A percentile compares a stretch with the other conserved stretches of the same genome.
These are phyloP conservation scores for Pectinophora gossypiella DNA, from an alignment of 1,140 invertebrate genomes.

Conservation along the genomic window DNA sequence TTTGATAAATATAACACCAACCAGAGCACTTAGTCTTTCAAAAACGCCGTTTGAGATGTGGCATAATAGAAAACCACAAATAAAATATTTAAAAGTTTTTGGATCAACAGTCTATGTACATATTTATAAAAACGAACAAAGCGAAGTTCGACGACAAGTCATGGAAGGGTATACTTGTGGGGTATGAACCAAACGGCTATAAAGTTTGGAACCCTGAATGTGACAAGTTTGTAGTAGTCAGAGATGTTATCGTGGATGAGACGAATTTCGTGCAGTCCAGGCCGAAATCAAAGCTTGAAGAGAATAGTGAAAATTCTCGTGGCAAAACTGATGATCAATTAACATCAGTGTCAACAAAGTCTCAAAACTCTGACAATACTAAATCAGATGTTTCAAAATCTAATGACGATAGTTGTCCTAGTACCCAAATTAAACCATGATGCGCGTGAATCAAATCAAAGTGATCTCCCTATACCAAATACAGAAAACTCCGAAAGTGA, in stretches of 20 bases:
- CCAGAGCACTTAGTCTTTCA: slow-evolving; percentile 38
- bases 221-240: slow-evolving; percentile 39
- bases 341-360: too few species aligned
- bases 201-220: slow-evolving; percentile 47
- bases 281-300: slow-evolving; percentile 17
- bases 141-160: slow-evolving; percentile 59
- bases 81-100: slow-evolving; percentile 70
- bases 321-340: slow-evolving; percentile 15
- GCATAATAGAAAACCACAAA: slow-evolving; percentile 57
- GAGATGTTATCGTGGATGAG: slow-evolving; percentile 63
- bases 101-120: slow-evolving; percentile 65
- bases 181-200: slow-evolving; percentile 65
- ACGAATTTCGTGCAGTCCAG: slow-evolving; percentile 41
- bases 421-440: background rate
- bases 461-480: background rate
- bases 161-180: slow-evolving; percentile 51
- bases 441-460: background rate
- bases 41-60: slow-evolving; percentile 70
- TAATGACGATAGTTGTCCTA: background rate
- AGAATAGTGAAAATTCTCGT: slow-evolving; percentile 19
- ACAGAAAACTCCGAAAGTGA: too few species aligned
- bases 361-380: slow-evolving; percentile 8
- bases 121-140: slow-evolving; percentile 53
- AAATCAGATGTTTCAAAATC: slow-evolving; percentile 14
- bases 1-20: slow-evolving; percentile 65